Percentiles rank a stretch among this genome's conserved stretches.
Conservation (phyloP, 2,888 invertebrate genomes). For the Unio delphinus region DNA sequence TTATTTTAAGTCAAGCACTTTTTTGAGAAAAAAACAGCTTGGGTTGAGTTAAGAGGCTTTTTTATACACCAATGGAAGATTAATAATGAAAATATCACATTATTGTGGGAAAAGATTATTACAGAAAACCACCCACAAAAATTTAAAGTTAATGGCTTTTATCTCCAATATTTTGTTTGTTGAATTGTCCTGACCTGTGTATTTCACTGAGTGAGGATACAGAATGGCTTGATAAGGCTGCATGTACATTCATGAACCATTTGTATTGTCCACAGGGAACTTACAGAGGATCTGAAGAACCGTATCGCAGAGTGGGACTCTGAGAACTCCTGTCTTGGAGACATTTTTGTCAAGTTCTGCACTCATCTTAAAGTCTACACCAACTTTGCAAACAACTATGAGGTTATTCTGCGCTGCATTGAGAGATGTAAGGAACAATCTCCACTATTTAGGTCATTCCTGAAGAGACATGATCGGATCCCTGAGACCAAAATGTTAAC, state of each 20-base stretch:
- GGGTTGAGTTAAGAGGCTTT: no score
- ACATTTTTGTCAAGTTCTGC: conserved; percentile 67
- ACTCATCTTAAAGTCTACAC: conserved; percentile 63
- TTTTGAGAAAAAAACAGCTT: no score
- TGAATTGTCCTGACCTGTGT: no score
- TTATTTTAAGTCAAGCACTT: no score
- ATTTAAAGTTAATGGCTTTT: no score
- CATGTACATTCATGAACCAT: neutral
- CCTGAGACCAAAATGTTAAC: conserved; percentile 65
- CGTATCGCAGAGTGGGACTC: conserved; percentile 62
- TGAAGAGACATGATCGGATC: conserved; percentile 60
- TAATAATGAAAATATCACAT: no score
- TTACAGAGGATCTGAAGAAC: conserved; percentile 60
- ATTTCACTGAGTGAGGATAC: no score
- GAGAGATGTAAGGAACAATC: conserved; percentile 64
- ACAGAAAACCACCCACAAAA: no score
- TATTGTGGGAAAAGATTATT: no score
- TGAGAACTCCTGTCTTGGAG: conserved; percentile 64
- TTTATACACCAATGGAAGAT: no score
- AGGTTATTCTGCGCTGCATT: conserved; percentile 61
- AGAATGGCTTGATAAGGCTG: no score
- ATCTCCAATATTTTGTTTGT: no score
- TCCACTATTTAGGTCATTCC: conserved; percentile 66
- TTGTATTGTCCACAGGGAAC: conserved; percentile 41
- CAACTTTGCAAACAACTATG: conserved; percentile 68